Conservation (phyloP, 2,113 vertebrate species). For the Recurvirostra avosetta region DNA sequence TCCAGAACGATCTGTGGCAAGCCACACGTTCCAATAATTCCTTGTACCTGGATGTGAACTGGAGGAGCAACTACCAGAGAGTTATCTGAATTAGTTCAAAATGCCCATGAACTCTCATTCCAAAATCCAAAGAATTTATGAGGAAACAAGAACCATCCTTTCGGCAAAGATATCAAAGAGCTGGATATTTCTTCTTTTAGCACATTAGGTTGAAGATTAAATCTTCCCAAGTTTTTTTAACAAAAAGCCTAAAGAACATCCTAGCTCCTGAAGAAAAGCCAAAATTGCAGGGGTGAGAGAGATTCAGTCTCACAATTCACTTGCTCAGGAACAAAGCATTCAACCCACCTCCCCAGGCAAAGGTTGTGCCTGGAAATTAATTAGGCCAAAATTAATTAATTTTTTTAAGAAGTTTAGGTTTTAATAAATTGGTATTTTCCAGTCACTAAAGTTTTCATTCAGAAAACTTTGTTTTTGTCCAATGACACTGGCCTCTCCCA, state of each 20-base stretch:
- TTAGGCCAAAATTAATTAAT: background rate
- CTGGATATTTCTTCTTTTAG: background rate
- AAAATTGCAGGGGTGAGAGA: background rate
- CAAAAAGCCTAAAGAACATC: background rate
- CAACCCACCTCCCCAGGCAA: background rate
- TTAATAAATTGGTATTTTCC: background rate
- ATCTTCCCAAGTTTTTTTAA: background rate
- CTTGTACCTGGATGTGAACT: background rate
- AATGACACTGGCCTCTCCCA: background rate
- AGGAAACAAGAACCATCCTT: background rate
- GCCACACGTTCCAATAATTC: background rate
- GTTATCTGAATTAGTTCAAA: background rate
- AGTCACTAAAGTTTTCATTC: background rate
- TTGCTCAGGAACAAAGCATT: background rate
- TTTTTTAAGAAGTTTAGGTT: background rate
- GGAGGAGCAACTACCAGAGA: background rate
- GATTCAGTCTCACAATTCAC: background rate
- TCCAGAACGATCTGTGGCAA: background rate
- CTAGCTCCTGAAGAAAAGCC: background rate
- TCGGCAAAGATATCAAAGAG: background rate
- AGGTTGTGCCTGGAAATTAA: background rate
- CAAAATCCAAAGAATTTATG: background rate
- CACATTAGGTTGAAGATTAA: background rate
- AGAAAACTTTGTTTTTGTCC: background rate
- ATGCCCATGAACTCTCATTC: background rate